Conservation (phyloP, 2,113 vertebrate species). For the Sceloporus undulatus region DNA sequence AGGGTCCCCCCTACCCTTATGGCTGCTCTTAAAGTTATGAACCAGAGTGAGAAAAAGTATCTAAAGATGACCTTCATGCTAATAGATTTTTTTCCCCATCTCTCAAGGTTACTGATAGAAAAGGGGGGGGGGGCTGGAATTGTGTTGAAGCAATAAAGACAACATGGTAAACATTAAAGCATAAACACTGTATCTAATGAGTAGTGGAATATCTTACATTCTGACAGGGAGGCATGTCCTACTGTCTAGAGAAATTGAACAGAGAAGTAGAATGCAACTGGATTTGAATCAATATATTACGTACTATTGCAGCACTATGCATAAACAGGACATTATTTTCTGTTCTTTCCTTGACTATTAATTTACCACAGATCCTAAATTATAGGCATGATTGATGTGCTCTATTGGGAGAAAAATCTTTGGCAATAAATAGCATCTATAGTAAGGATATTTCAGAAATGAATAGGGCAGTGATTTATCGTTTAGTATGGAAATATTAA, state of each 20-base stretch:
- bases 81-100: background rate
- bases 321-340: slow-evolving; percentile 19
- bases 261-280: background rate
- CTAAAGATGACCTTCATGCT: background rate
- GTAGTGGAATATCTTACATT: background rate
- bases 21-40: background rate
- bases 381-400: slow-evolving; percentile 9
- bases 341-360: slow-evolving; percentile 20
- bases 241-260: background rate
- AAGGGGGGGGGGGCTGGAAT: background rate
- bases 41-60: background rate
- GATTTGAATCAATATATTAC: background rate
- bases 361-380: slow-evolving; percentile 29
- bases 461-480: slow-evolving; percentile 27
- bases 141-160: background rate
- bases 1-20: background rate
- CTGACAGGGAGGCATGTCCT: background rate
- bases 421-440: slow-evolving; percentile 28
- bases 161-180: slow-evolving; percentile 4
- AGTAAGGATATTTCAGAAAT: slow-evolving; percentile 19
- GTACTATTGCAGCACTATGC: background rate
- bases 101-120: background rate
- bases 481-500: slow-evolving; percentile 40
- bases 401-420: background rate
- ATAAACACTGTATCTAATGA: background rate